phyloP scores from a whole-genome alignment of 2,113 vertebrate species.

The Riparia riparia region DNA sequence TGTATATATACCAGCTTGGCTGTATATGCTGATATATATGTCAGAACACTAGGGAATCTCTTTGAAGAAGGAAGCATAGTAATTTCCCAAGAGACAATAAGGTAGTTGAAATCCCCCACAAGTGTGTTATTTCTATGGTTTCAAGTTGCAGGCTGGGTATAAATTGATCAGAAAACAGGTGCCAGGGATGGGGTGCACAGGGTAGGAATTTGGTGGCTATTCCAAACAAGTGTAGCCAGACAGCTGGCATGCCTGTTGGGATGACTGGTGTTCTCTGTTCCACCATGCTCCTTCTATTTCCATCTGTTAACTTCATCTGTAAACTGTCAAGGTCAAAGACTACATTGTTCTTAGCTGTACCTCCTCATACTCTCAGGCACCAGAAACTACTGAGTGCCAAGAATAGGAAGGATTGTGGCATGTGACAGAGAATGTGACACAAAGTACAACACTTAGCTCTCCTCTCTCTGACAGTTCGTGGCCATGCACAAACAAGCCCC shows the following conservation, averaged over 20 bases:
- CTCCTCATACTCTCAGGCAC: neutral
- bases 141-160: slow-evolving; percentile 10
- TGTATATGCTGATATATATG: neutral
- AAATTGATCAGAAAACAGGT: slow-evolving; percentile 6
- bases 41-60: neutral
- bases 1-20: neutral
- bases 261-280: neutral
- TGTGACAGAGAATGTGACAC: neutral
- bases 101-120: neutral
- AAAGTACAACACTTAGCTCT: neutral
- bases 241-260: neutral
- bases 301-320: neutral
- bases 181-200: neutral
- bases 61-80: neutral
- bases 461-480: neutral
- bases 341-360: neutral
- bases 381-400: neutral
- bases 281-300: neutral
- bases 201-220: neutral
- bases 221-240: neutral
- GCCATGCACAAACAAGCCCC: neutral
- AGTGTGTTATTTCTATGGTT: neutral
- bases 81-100: neutral
- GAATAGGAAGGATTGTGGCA: neutral
- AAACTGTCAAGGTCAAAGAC: neutral